These are phyloP conservation scores for Drosophila navojoa DNA, from an alignment of 1,140 invertebrate genomes.

Conservation along the genomic window DNA sequence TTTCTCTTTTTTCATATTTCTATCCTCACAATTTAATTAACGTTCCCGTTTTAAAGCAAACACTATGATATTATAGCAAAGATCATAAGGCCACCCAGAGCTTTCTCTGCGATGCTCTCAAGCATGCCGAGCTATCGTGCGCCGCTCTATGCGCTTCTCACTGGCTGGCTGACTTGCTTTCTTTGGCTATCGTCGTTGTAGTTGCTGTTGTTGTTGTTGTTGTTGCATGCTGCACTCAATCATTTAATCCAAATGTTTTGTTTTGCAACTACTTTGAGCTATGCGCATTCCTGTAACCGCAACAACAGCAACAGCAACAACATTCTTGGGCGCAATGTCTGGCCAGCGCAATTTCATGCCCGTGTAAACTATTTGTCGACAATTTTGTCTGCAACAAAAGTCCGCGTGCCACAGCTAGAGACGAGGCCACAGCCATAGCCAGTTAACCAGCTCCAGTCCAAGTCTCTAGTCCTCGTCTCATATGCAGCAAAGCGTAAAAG, in stretches of 20 bases:
- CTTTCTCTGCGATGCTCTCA: constrained; percentile 37
- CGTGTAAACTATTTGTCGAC: constrained; percentile 83
- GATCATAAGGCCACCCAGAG: constrained; percentile 25
- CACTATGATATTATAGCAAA: background rate
- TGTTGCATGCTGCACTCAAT: constrained; percentile 66
- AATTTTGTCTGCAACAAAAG: constrained; percentile 80
- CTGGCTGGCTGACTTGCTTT: constrained; percentile 19
- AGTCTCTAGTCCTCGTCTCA: background rate
- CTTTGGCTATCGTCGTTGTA: constrained; percentile 17
- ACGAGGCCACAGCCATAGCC: background rate
- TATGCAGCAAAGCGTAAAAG: constrained; percentile 68
- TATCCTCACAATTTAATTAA: constrained; percentile 67
- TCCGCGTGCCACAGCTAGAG: constrained; percentile 65
- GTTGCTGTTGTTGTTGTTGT: constrained; percentile 30
- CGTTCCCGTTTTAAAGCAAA: constrained; percentile 25
- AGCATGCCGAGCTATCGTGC: background rate
- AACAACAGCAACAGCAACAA: constrained; percentile 60
- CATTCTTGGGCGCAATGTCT: constrained; percentile 52
- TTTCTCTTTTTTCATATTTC: background rate
- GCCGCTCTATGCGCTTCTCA: constrained; percentile 32
- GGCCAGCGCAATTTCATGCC: constrained; percentile 76
- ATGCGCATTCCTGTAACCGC: constrained; percentile 51
- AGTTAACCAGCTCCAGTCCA: background rate
- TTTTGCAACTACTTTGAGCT: constrained; percentile 63
- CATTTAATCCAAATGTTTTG: constrained; percentile 59